Evolutionary conservation across 2,113 vertebrate genomes (phyloP).

Genomic region (Cyprinodon brontotheroides): DNA sequence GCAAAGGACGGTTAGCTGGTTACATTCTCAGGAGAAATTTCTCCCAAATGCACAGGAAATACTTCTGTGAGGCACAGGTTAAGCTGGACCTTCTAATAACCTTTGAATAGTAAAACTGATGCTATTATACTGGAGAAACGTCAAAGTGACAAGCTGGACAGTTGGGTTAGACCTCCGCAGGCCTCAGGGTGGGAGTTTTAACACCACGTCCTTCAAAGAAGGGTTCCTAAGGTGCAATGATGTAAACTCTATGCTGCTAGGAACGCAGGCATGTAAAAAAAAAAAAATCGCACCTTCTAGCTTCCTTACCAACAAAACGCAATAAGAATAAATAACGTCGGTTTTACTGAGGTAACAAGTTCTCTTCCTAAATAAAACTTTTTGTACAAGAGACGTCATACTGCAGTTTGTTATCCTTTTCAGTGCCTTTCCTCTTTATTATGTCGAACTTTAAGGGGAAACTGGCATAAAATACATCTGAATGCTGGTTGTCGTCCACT

Average conservation of each 20-base stretch:
- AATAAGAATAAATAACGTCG: neutral
- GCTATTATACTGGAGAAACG: neutral
- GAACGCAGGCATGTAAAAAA: conserved; percentile 19
- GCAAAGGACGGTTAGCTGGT: conserved; percentile 13
- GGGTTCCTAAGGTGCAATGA: conserved; percentile 26
- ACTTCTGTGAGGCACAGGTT: conserved; percentile 51
- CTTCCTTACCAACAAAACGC: neutral
- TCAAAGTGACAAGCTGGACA: neutral
- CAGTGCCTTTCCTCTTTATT: conserved; percentile 19
- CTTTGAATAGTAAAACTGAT: conserved; percentile 4
- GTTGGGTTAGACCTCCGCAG: conserved; percentile 4
- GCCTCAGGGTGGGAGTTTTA: neutral
- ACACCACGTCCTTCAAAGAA: neutral
- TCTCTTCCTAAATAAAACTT: conserved; percentile 9
- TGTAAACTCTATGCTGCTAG: conserved; percentile 36
- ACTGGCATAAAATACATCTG: conserved; percentile 29
- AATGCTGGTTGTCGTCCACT: conserved; percentile 35
- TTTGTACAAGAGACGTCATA: conserved; percentile 5
- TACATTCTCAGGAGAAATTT: conserved; percentile 48
- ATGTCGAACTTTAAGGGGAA: conserved; percentile 21
- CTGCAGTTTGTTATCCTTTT: conserved; percentile 21
- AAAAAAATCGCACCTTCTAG: conserved; percentile 28
- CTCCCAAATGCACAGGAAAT: conserved; percentile 33
- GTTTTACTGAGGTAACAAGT: conserved; percentile 9
- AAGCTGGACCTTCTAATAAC: conserved; percentile 23